These are phyloP conservation scores for Hylaea fasciaria DNA, from an alignment of 2,888 invertebrate genomes.

Conservation along the genomic window DNA sequence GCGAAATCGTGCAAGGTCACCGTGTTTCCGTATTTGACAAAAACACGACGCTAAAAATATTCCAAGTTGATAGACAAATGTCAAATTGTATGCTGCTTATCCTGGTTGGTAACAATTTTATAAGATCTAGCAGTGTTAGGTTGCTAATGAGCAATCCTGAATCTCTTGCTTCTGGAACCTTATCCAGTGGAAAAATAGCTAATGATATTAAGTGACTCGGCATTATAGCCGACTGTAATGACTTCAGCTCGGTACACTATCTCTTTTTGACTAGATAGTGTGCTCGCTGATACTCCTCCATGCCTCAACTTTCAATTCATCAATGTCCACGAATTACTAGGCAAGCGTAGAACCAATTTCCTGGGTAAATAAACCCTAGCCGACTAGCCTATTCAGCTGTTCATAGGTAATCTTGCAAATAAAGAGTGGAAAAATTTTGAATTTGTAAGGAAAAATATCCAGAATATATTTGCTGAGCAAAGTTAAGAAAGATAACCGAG, in stretches of 20 bases:
- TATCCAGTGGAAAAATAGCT: constrained; percentile 1
- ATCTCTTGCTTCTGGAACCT: background rate
- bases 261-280: background rate
- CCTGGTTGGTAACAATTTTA: constrained; percentile 36
- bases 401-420: constrained; percentile 30
- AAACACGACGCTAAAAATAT: constrained; percentile 43
- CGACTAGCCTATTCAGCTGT: constrained; percentile 18
- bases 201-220: constrained; percentile 2
- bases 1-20: constrained; percentile 53
- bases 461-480: constrained; percentile 56
- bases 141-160: constrained; percentile 20
- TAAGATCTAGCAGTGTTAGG: background rate
- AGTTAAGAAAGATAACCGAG: constrained; percentile 76
- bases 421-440: constrained; percentile 25
- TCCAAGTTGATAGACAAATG: constrained; percentile 31
- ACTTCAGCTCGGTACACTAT: background rate
- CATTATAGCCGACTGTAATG: background rate
- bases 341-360: constrained; percentile 1
- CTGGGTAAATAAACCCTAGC: constrained; percentile 15
- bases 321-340: background rate
- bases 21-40: constrained; percentile 49
- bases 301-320: background rate
- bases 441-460: constrained; percentile 30
- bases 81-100: constrained; percentile 38
- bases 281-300: background rate